A percentile compares a stretch with the other conserved stretches of the same genome.
phyloP scores from a whole-genome alignment of 1,140 invertebrate genomes.

The Melitaea cinxia region DNA sequence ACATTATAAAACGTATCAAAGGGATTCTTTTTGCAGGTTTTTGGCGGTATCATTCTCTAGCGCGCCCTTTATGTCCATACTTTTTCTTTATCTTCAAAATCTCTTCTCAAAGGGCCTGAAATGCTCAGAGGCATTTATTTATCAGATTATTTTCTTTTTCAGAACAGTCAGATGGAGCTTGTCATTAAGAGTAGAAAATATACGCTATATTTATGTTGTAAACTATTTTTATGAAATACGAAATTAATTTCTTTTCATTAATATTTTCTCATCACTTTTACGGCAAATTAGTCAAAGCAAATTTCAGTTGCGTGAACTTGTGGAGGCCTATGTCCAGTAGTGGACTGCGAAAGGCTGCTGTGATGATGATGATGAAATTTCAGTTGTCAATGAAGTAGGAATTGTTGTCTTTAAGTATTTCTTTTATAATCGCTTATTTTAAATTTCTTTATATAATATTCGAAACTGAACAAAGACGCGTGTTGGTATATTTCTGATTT shows the following conservation, averaged over 20 bases:
- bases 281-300: too few species aligned
- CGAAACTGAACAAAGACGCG: too few species aligned
- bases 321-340: too few species aligned
- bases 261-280: neutral
- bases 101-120: constrained; percentile 66
- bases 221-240: neutral
- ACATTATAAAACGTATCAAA: constrained; percentile 46
- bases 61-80: constrained; percentile 53
- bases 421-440: too few species aligned
- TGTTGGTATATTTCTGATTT: too few species aligned
- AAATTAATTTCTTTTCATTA: neutral
- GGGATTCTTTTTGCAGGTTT: constrained; percentile 57
- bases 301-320: too few species aligned
- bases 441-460: too few species aligned
- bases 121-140: constrained; percentile 70
- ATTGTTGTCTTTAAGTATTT: too few species aligned
- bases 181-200: constrained; percentile 41
- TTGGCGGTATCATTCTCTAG: constrained; percentile 56
- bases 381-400: too few species aligned
- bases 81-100: constrained; percentile 71
- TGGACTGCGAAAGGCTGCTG: too few species aligned
- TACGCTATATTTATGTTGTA: neutral
- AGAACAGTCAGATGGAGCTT: constrained; percentile 57
- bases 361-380: too few species aligned
- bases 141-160: constrained; percentile 69